Evolutionary conservation across 2,113 vertebrate species (phyloP), one percentile per base, ranked within the genome.

Genomic region (Campylomormyrus tamandua): DNA sequence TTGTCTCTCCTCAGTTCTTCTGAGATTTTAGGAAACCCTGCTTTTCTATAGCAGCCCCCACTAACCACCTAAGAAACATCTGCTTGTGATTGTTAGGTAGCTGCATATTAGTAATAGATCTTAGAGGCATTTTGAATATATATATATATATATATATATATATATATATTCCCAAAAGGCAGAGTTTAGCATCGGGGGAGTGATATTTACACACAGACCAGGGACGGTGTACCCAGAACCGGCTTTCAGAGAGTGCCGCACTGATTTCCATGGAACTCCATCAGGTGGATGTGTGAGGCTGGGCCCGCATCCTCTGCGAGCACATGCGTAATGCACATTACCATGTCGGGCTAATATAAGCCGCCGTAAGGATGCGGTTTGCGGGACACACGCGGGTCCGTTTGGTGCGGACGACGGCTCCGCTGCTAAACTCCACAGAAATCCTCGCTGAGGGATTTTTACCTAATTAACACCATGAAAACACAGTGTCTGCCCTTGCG

Each of bases 401-500:
- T 86, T 31, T 50, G 11, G 13, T 27, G 19, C 0, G 9, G 48
- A 39, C 4, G 13, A 19, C 27, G 5, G 85, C 48, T 87, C 31
- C 50, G 39, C 50, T 84, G 15, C 21, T 24, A 24, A n/a, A 50
- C 85, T 53, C 5, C 48, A 35, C 85, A 87, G 85, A 52, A 87
- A 87, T 53, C 11, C 85, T 87, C 85, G 35, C 49, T 56, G 48
- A 53, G 85, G 85, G 85, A 53, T 52, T 87, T 87, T 87, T 53
- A 87, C 49, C 85, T 87, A 35, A 87, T 87, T 87, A 87, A 87
- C 85, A 87, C 85, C 85, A 53, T 87, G 85, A 87, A 87, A 87
- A 87, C 85, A 87, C 85, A 87, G 85, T 15, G 85, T 53, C 85
- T 56, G 85, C 85, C 85, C 85, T 49, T 87, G 85, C 50, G 85